Base-by-base conservation (phyloP, 2,797 vertebrate genomes). In the Hozukius guyotensis region DNA sequence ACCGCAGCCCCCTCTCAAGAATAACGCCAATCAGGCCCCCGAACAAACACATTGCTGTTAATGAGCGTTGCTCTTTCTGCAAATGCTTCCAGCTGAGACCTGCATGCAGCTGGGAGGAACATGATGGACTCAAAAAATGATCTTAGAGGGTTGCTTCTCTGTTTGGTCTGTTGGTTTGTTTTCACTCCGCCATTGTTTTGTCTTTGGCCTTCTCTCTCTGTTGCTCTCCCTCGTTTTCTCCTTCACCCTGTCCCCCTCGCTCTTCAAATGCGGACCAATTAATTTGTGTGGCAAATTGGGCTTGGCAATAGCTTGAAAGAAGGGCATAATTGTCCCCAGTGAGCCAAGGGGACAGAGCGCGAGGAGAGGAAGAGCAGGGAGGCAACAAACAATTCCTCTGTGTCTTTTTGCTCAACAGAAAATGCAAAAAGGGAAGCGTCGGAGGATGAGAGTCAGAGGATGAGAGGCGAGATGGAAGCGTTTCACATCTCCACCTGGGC, bases 271-370 rank as follows among this genome's bases (percentile, higher is more conserved):
- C 72, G 22, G 85, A 79, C 83, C 53, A 82, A 93, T 94, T 94
- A 92, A 93, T 94, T 93, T 94, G 90, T 93, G 90, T 89, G 83
- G 89, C 89, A 93, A 93, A 94, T 94, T 92, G 89, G 88, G 90
- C 89, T 92, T 86, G 82, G 93, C 90, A 78, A 87, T 89, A 71
- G 88, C 83, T 88, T 80, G 89, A 93, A 93, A 88, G 84, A 85
- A 78, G 82, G 87, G 70, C 85, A 88, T 95, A 93, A 93, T 93
- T 94, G 92, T 92, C 89, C 87, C 89, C 18, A 42, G 81, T 87
- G 88, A 93, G 87, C 88, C 78, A 83, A 85, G 76, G 84, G 88
- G 84, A 88, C 85, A 53, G 81, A 83, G 80, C 36, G 18, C 12
- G 20, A 70, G 77, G 75, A 85, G 76, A 82, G 73, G 66, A 36